These are phyloP conservation scores for Prosopocoilus inquinatus DNA, from an alignment of 2,888 invertebrate genomes.

Conservation along the genomic window DNA sequence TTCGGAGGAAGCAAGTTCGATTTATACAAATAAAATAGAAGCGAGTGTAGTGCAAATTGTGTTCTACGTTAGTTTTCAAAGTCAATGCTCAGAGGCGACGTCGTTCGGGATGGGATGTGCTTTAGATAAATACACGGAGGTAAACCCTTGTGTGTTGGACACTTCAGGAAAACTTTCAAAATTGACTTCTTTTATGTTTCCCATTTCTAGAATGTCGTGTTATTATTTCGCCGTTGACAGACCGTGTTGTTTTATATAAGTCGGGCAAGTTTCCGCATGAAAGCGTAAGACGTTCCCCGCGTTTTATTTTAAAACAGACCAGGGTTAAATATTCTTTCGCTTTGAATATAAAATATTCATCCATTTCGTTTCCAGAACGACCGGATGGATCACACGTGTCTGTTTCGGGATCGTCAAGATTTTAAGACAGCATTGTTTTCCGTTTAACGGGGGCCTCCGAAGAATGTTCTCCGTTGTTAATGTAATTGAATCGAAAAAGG, in stretches of 20 bases:
- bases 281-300: constrained; percentile 26
- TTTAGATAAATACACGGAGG: constrained; percentile 20
- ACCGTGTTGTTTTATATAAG: constrained; percentile 30
- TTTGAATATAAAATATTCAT: constrained; percentile 14
- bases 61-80: constrained; percentile 3
- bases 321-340: constrained; percentile 10
- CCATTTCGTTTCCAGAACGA: neutral
- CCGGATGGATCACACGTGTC: neutral
- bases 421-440: too few relatives aligned
- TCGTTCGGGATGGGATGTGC: constrained; percentile 1
- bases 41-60: constrained; percentile 3
- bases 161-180: constrained; percentile 30
- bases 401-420: too few relatives aligned
- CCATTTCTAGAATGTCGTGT: constrained; percentile 28
- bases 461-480: too few relatives aligned
- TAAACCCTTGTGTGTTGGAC: constrained; percentile 27
- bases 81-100: constrained; percentile 2
- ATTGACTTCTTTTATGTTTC: constrained; percentile 32
- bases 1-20: constrained; percentile 1
- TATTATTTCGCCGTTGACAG: constrained; percentile 31
- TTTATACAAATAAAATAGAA: constrained; percentile 5
- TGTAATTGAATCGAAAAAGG: too few relatives aligned
- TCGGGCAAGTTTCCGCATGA: constrained; percentile 27
- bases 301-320: constrained; percentile 23
- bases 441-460: too few relatives aligned